Conservation (phyloP, 92 coral and sea anemone genomes). For the Siderastrea radians region DNA sequence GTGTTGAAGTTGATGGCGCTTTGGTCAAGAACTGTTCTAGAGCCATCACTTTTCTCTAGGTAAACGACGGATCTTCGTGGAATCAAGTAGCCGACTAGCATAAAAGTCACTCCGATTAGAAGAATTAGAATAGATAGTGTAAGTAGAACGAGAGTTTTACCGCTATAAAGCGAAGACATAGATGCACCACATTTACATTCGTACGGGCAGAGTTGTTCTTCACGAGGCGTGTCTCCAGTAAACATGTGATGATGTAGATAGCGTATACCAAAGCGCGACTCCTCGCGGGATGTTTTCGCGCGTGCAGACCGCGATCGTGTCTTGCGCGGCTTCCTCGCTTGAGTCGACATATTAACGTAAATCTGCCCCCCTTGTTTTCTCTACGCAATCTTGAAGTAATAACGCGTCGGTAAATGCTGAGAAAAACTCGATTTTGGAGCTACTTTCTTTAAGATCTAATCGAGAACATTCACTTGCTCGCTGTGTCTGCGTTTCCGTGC, state of each 20-base stretch:
- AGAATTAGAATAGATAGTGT: conserved; percentile 78
- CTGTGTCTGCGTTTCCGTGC: conserved; percentile 5
- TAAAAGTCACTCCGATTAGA: conserved; percentile 90
- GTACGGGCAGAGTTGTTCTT: conserved; percentile 84
- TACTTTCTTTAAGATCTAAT: neutral
- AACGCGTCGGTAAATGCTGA: neutral
- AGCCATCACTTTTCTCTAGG: conserved; percentile 85
- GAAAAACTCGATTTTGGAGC: neutral
- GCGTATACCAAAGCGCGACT: conserved; percentile 96
- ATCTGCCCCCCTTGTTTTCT: neutral
- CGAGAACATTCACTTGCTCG: neutral
- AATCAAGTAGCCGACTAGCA: conserved; percentile 91
- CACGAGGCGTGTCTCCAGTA: conserved; percentile 81
- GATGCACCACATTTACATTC: conserved; percentile 86
- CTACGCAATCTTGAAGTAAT: neutral
- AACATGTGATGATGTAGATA: conserved; percentile 99
- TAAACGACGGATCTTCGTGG: conserved; percentile 91
- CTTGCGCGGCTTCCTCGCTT: conserved; percentile 68
- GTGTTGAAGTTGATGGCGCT: conserved; percentile 90
- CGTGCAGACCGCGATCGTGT: conserved; percentile 86
- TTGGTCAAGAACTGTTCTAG: conserved; percentile 77
- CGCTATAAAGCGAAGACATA: conserved; percentile 90
- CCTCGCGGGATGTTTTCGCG: conserved; percentile 73
- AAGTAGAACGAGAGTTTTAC: conserved; percentile 78
- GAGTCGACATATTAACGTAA: conserved; percentile 10